Evolutionary conservation across 1,140 invertebrate genomes (phyloP).

Genomic region (Gerris buenoi): DNA sequence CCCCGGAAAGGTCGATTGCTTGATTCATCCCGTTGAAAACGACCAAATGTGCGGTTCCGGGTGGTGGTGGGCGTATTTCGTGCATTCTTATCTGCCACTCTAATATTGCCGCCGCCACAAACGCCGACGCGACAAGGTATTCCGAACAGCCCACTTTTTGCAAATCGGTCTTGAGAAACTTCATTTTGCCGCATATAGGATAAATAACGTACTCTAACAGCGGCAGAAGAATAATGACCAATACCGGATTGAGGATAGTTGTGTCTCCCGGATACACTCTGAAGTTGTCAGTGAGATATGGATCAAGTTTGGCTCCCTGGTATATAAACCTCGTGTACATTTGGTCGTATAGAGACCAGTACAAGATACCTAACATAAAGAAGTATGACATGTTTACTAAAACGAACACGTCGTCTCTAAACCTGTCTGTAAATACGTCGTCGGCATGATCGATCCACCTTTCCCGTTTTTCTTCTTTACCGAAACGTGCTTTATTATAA

Average conservation of each 20-base stretch:
- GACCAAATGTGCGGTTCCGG: neutral
- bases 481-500: neutral
- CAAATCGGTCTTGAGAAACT: neutral
- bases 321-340: neutral
- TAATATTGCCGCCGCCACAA: neutral
- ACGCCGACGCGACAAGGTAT: neutral
- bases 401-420: neutral
- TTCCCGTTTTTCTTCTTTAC: neutral
- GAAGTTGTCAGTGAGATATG: neutral
- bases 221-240: neutral
- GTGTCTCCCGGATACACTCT: neutral
- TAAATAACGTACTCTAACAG: neutral
- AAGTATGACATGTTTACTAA: neutral
- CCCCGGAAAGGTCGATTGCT: neutral
- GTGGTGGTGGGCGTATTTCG: neutral
- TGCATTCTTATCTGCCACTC: neutral
- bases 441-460: conserved; percentile 1
- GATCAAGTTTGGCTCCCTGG: neutral
- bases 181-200: neutral
- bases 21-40: neutral
- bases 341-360: conserved; percentile 1
- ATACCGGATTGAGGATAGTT: neutral
- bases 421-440: neutral
- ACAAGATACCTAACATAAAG: neutral
- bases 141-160: neutral